Evolutionary conservation across 2,888 invertebrate species (phyloP).

Genomic region (Sipha maydis): DNA sequence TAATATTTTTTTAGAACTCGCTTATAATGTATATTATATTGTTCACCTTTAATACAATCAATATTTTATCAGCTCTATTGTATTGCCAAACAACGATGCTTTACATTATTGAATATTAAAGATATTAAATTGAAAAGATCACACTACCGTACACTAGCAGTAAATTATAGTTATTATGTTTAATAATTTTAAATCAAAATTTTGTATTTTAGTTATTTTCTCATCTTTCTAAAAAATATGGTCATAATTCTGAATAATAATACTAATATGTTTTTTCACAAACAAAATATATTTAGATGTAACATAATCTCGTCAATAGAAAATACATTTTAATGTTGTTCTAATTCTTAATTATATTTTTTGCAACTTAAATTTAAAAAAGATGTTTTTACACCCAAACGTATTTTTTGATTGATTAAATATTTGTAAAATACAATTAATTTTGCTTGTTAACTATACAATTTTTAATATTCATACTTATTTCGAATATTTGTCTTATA

Average conservation of each 20-base stretch:
- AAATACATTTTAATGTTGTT: not conserved
- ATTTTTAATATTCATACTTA: not conserved
- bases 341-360: not conserved
- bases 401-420: too few relatives aligned
- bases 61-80: slow-evolving; percentile 15
- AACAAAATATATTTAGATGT: not conserved
- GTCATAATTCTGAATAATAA: not conserved
- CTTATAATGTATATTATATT: not conserved
- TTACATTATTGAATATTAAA: slow-evolving; percentile 3
- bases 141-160: not conserved
- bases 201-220: not conserved
- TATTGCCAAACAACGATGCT: not conserved
- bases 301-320: not conserved
- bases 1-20: not conserved
- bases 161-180: not conserved
- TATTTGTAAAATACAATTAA: not conserved
- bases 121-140: not conserved
- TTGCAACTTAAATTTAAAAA: not conserved
- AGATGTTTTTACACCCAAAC: too few relatives aligned
- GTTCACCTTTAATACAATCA: not conserved
- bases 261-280: not conserved
- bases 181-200: not conserved
- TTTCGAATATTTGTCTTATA: not conserved
- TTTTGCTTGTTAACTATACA: not conserved
- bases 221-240: not conserved